Percentiles rank a stretch among this genome's conserved stretches.
Evolutionary conservation across 2,113 vertebrate genomes (phyloP).

Genomic region (Gymnocephalus cernua): DNA sequence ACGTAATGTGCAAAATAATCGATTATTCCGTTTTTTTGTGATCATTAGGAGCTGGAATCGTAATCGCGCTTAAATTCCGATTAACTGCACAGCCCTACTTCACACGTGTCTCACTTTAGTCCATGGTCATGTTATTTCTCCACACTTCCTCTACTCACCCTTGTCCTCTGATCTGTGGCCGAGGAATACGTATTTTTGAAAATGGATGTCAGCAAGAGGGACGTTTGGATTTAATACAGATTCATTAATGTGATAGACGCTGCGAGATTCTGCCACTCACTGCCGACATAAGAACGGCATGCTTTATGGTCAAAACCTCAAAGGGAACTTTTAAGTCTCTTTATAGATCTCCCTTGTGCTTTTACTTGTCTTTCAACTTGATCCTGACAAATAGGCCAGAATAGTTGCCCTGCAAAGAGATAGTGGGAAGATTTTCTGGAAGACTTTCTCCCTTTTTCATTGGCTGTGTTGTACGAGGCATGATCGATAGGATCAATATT

Average conservation of each 20-base stretch:
- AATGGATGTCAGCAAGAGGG: slow-evolving; percentile 51
- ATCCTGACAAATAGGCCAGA: slow-evolving; percentile 70
- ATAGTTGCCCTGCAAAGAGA: slow-evolving; percentile 64
- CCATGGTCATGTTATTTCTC: neutral
- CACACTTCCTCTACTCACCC: too few relatives aligned
- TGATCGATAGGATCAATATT: slow-evolving; percentile 69
- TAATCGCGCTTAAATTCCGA: too few relatives aligned
- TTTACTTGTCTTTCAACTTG: slow-evolving; percentile 63
- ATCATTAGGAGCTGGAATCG: too few relatives aligned
- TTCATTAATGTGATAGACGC: slow-evolving; percentile 77
- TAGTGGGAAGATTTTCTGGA: slow-evolving; percentile 50
- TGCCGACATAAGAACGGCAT: slow-evolving; percentile 52
- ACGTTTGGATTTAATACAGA: slow-evolving; percentile 62
- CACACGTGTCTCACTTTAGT: neutral
- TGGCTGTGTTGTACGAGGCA: slow-evolving; percentile 38
- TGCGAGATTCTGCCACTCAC: slow-evolving; percentile 56
- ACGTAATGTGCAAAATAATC: too few relatives aligned
- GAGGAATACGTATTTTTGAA: slow-evolving; percentile 51
- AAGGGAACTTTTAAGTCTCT: slow-evolving; percentile 66
- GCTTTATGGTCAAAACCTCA: slow-evolving; percentile 73
- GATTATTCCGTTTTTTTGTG: too few relatives aligned
- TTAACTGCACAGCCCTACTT: too few relatives aligned
- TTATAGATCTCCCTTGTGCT: slow-evolving; percentile 58
- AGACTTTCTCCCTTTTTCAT: slow-evolving; percentile 32
- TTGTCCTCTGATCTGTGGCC: neutral